A percentile compares a stretch with the other conserved stretches of the same genome.
Evolutionary conservation across 2,888 invertebrate species (phyloP).

Genomic region (Eupithecia tripunctaria): DNA sequence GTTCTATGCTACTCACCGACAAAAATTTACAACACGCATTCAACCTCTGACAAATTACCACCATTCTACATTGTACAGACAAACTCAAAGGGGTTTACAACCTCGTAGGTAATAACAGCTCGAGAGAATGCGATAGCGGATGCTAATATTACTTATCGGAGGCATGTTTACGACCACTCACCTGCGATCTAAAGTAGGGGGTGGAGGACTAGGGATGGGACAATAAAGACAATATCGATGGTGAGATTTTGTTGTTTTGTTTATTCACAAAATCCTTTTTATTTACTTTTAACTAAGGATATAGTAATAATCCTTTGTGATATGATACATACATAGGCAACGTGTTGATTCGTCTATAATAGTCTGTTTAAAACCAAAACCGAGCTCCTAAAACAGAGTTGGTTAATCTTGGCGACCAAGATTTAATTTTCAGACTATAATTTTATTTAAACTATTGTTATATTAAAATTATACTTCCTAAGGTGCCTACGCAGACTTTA

Average conservation of each 20-base stretch:
- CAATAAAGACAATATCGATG: constrained; percentile 17
- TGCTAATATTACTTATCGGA: constrained; percentile 66
- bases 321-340: too few relatives aligned
- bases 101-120: constrained; percentile 39
- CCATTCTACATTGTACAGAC: constrained; percentile 15
- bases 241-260: constrained; percentile 11
- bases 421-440: too few relatives aligned
- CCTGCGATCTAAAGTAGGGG: constrained; percentile 55
- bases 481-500: too few relatives aligned
- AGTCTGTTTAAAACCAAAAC: too few relatives aligned
- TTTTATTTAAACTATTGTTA: too few relatives aligned
- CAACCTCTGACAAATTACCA: constrained; percentile 10
- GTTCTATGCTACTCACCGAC: background rate
- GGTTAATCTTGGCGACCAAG: too few relatives aligned
- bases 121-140: constrained; percentile 50
- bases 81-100: constrained; percentile 35
- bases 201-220: constrained; percentile 35
- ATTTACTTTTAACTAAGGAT: background rate
- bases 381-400: too few relatives aligned
- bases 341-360: too few relatives aligned
- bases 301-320: background rate
- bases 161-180: constrained; percentile 67
- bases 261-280: background rate
- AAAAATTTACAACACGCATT: constrained; percentile 1
- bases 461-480: too few relatives aligned